Percentiles rank a stretch among this genome's conserved stretches.
These are phyloP conservation scores for Anabacerthia variegaticeps DNA, from an alignment of 2,797 vertebrate genomes.

Conservation along the genomic window DNA sequence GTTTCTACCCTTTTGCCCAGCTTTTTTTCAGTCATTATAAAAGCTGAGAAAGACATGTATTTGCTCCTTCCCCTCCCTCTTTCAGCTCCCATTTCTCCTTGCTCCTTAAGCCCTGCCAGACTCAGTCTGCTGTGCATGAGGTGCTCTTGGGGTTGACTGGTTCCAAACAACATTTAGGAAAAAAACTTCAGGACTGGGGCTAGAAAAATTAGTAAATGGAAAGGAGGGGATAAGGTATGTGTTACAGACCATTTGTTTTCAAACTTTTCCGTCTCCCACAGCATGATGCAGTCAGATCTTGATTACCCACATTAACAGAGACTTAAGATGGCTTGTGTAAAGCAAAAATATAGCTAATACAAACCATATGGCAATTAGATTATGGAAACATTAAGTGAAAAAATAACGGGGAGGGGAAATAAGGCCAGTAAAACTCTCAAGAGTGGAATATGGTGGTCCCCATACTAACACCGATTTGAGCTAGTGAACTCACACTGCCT, in stretches of 20 bases:
- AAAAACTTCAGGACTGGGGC: background rate
- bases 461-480: background rate
- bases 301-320: background rate
- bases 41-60: background rate
- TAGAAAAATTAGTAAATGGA: background rate
- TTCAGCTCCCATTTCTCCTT: background rate
- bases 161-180: background rate
- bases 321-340: background rate
- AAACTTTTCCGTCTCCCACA: background rate
- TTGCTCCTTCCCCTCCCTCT: background rate
- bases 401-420: background rate
- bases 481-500: background rate
- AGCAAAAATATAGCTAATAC: background rate
- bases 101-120: background rate
- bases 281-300: background rate
- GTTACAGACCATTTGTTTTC: background rate
- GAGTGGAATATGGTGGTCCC: background rate
- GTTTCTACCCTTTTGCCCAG: background rate
- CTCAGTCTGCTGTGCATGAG: background rate
- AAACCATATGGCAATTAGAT: background rate
- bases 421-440: background rate
- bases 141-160: background rate
- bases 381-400: background rate
- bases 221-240: background rate
- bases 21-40: background rate